These are phyloP conservation scores for Philaenus spumarius DNA, from an alignment of 1,140 invertebrate genomes.

Conservation along the genomic window DNA sequence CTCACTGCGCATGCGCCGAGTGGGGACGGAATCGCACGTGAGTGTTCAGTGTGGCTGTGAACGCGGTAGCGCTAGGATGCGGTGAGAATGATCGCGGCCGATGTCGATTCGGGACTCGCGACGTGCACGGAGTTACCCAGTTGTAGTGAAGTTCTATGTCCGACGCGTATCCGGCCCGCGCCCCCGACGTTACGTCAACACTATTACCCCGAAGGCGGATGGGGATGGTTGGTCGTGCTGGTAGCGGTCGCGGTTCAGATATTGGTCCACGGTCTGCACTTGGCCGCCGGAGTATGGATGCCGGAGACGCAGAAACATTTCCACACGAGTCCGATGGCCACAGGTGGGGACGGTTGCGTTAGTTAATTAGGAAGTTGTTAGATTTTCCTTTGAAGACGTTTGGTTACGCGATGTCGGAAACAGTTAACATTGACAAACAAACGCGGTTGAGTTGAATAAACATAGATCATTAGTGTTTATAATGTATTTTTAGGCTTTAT, in stretches of 20 bases:
- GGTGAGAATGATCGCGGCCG: constrained; percentile 13
- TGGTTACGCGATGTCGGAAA: no score
- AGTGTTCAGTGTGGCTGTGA: constrained; percentile 5
- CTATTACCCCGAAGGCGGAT: constrained; percentile 59
- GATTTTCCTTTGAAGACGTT: no score
- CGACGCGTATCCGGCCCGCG: constrained; percentile 21
- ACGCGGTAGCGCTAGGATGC: background rate
- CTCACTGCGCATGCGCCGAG: no score
- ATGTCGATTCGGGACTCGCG: constrained; percentile 31
- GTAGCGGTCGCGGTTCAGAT: constrained; percentile 47
- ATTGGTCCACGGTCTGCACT: constrained; percentile 45
- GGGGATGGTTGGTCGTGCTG: constrained; percentile 55
- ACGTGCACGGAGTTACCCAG: constrained; percentile 31
- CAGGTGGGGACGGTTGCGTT: constrained; percentile 28
- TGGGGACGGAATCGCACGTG: background rate
- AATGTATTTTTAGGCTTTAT: no score
- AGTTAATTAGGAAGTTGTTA: no score
- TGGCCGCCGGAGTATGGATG: constrained; percentile 39
- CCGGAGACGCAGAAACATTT: constrained; percentile 30
- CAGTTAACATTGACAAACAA: no score
- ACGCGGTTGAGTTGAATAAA: no score
- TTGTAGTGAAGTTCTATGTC: constrained; percentile 30
- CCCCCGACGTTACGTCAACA: constrained; percentile 46
- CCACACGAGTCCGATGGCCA: constrained; percentile 19
- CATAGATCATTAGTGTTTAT: no score